Conservation (phyloP, 2,888 invertebrate species). For the Micropterix aruncella region DNA sequence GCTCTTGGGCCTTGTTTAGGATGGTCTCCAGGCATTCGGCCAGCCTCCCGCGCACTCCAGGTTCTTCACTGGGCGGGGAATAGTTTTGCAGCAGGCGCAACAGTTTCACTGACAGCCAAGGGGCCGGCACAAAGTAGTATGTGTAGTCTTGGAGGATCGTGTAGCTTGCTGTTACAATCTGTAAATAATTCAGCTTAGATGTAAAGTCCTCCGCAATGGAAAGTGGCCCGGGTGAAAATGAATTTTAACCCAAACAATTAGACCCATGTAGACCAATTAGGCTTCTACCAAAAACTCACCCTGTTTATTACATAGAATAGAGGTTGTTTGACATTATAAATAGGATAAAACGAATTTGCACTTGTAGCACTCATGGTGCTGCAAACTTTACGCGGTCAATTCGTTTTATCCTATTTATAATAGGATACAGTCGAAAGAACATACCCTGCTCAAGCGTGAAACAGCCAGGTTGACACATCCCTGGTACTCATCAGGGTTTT, state of each 20-base stretch:
- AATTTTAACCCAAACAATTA: too few species aligned
- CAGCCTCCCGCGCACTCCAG: slow-evolving; percentile 87
- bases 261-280: too few species aligned
- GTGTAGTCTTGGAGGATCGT: slow-evolving; percentile 99
- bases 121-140: slow-evolving; percentile 99
- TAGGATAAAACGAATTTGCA: too few species aligned
- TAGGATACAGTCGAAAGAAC: slow-evolving; percentile 15
- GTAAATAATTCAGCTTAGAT: too few species aligned
- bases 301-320: too few species aligned
- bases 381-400: too few species aligned
- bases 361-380: too few species aligned
- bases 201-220: too few species aligned
- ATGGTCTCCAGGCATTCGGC: slow-evolving; percentile 98
- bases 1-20: slow-evolving; percentile 97
- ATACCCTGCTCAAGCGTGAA: slow-evolving; percentile 82
- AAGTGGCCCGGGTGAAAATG: too few species aligned
- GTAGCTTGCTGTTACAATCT: slow-evolving; percentile 97
- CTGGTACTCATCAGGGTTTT: slow-evolving; percentile 98
- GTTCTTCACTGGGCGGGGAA: slow-evolving; percentile 91
- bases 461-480: slow-evolving; percentile 97
- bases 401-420: too few species aligned
- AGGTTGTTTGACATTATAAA: too few species aligned
- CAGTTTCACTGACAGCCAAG: slow-evolving; percentile 97
- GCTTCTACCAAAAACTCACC: too few species aligned
- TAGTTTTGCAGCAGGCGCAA: slow-evolving; percentile 94